Conservation (phyloP, 2,888 invertebrate species). For the Drosophila pullipes region DNA sequence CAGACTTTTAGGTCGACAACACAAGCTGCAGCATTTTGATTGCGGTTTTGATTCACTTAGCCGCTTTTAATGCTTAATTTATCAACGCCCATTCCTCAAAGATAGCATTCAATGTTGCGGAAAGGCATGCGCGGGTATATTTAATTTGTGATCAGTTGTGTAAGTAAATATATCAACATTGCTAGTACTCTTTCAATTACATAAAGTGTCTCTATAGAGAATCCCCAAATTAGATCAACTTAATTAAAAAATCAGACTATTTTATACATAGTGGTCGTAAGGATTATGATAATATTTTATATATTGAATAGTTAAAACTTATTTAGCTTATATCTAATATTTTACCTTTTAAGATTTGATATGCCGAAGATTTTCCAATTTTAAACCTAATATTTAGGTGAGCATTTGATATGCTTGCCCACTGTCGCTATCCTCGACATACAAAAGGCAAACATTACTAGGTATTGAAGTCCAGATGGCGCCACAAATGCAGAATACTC, state of each 20-base stretch:
- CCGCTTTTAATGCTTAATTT: slow-evolving; percentile 36
- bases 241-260: neutral
- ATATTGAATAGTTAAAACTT: neutral
- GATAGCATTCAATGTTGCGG: slow-evolving; percentile 5
- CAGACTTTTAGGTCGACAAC: slow-evolving; percentile 23
- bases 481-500: neutral
- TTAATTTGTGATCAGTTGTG: neutral
- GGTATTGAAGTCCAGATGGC: neutral
- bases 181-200: neutral
- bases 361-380: neutral
- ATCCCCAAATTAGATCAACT: neutral
- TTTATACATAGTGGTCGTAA: neutral
- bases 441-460: neutral
- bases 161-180: neutral
- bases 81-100: slow-evolving; percentile 33
- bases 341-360: neutral
- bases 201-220: no score
- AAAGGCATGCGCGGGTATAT: neutral
- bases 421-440: neutral
- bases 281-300: neutral
- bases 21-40: slow-evolving; percentile 38
- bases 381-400: neutral
- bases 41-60: slow-evolving; percentile 54
- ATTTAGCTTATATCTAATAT: neutral
- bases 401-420: neutral